Evolutionary conservation across 2,113 vertebrate species (phyloP).

Genomic region (Bombycilla garrulus): DNA sequence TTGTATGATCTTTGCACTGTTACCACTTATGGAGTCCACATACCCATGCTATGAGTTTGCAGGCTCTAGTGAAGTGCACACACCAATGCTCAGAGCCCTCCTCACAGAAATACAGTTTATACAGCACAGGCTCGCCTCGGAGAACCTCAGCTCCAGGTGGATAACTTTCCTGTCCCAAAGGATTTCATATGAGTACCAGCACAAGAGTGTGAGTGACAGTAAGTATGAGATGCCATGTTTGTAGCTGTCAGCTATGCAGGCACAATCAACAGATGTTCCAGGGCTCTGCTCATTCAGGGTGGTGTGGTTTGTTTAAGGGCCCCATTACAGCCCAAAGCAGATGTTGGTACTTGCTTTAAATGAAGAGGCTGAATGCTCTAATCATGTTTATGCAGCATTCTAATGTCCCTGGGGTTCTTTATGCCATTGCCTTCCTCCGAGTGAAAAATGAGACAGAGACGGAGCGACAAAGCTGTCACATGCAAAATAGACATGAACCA

Average conservation of each 20-base stretch:
- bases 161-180: neutral
- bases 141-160: neutral
- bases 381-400: slow-evolving; percentile 29
- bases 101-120: neutral
- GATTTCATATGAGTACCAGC: neutral
- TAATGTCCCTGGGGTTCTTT: slow-evolving; percentile 15
- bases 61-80: neutral
- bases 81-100: neutral
- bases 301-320: slow-evolving; percentile 11
- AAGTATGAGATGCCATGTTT: neutral
- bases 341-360: slow-evolving; percentile 43
- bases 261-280: neutral
- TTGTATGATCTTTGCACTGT: neutral
- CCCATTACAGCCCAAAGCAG: neutral
- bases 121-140: neutral
- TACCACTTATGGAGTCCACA: neutral
- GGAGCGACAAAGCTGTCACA: neutral
- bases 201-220: neutral
- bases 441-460: neutral
- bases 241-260: neutral
- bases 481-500: neutral
- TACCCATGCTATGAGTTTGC: neutral
- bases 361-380: slow-evolving; percentile 36
- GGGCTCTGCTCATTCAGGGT: neutral
- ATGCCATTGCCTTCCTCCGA: neutral